Conservation (phyloP, 2,113 vertebrate genomes). For the Motacilla alba region DNA sequence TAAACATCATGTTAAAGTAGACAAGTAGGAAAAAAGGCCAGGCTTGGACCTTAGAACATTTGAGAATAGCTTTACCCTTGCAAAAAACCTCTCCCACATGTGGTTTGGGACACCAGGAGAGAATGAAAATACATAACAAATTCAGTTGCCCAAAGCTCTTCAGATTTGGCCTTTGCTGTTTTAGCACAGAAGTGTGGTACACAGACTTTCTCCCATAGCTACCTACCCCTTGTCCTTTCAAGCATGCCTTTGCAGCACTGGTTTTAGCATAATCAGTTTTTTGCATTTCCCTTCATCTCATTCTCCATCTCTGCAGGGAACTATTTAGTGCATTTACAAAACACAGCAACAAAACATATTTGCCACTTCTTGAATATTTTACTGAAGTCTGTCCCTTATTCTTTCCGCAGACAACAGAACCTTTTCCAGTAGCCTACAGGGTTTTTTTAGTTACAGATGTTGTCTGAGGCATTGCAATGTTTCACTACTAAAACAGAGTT, state of each 20-base stretch:
- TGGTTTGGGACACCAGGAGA: background rate
- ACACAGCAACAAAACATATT: background rate
- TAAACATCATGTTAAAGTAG: background rate
- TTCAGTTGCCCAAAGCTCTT: background rate
- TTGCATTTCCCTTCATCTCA: background rate
- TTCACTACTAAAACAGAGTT: background rate
- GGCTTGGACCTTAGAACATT: background rate
- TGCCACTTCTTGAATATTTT: background rate
- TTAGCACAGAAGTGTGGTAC: background rate
- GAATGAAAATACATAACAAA: background rate
- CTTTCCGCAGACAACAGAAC: background rate
- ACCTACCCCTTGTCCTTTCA: background rate
- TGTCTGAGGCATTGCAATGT: background rate
- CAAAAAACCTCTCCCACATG: background rate
- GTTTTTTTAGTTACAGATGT: background rate
- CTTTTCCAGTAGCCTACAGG: background rate
- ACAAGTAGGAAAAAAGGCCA: background rate
- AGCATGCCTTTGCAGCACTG: background rate
- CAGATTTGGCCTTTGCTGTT: background rate
- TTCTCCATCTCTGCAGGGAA: background rate
- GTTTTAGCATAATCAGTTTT: background rate
- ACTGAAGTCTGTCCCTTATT: background rate
- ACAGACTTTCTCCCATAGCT: background rate
- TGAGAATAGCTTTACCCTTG: background rate
- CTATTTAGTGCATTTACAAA: background rate